These are phyloP conservation scores for silkworm (Bombyx mori) DNA, from an alignment of 1,140 invertebrate species.

Conservation along the genomic window ASM3026992v2 NC_085125.1:12658001-12658500, in stretches of 20 bases:
- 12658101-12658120: slow-evolving; percentile 63
- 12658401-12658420: slow-evolving; percentile 79
- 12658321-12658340: slow-evolving; percentile 80
- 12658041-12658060: slow-evolving; percentile 69
- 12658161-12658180: slow-evolving; percentile 94
- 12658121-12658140: slow-evolving; percentile 65
- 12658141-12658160: slow-evolving; percentile 81
- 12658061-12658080: slow-evolving; percentile 68
- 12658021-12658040: slow-evolving; percentile 67
- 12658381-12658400: slow-evolving; percentile 55
- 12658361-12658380: slow-evolving; percentile 61
- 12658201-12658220: slow-evolving; percentile 78
- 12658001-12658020: slow-evolving; percentile 55
- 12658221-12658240: slow-evolving; percentile 73
- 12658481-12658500: slow-evolving; percentile 78
- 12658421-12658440: slow-evolving; percentile 84
- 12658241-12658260: slow-evolving; percentile 89
- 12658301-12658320: slow-evolving; percentile 83
- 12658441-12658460: slow-evolving; percentile 86
- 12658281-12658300: slow-evolving; percentile 79
- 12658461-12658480: slow-evolving; percentile 81
- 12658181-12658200: slow-evolving; percentile 89
- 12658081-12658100: slow-evolving; percentile 59
- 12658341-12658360: slow-evolving; percentile 75
- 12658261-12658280: slow-evolving; percentile 91